Percentiles rank a stretch among this genome's conserved stretches.
Evolutionary conservation across 2,113 vertebrate genomes (phyloP).

Genomic region (Pteruthius melanotis): DNA sequence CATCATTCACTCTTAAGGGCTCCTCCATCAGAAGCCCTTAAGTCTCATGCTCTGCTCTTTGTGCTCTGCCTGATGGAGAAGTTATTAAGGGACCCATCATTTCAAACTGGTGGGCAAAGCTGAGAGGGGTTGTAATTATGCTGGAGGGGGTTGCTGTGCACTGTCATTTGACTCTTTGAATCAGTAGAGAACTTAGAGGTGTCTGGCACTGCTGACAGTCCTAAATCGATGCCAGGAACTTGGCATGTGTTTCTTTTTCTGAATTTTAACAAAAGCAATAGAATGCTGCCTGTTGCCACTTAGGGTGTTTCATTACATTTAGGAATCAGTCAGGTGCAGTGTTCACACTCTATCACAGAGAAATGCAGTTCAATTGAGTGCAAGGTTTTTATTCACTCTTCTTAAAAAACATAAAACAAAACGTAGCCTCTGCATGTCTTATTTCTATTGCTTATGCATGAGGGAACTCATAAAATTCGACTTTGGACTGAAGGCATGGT

Average conservation of each 20-base stretch:
- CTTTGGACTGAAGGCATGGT: constrained; percentile 15
- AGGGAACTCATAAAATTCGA: constrained; percentile 7
- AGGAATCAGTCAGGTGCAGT: constrained; percentile 37
- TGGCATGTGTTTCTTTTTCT: not conserved
- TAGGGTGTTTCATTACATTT: constrained; percentile 19
- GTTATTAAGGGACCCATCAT: not conserved
- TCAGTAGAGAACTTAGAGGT: not conserved
- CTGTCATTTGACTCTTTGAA: not conserved
- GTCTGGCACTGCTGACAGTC: not conserved
- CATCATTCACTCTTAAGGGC: not conserved
- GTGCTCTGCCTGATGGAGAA: not conserved
- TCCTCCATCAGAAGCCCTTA: not conserved
- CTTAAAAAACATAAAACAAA: not conserved
- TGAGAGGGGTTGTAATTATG: not conserved
- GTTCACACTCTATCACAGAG: constrained; percentile 16
- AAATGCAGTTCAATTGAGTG: constrained; percentile 36
- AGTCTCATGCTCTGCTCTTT: not conserved
- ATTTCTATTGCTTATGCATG: constrained; percentile 54
- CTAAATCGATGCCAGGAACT: not conserved
- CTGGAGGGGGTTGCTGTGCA: not conserved
- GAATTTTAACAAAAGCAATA: constrained; percentile 29
- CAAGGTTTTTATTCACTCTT: constrained; percentile 24
- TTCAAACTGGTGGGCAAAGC: not conserved
- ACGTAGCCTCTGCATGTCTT: constrained; percentile 12
- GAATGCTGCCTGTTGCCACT: constrained; percentile 14